phyloP scores from a whole-genome alignment of 2,888 invertebrate genomes.

The Eupithecia exiguata region DNA sequence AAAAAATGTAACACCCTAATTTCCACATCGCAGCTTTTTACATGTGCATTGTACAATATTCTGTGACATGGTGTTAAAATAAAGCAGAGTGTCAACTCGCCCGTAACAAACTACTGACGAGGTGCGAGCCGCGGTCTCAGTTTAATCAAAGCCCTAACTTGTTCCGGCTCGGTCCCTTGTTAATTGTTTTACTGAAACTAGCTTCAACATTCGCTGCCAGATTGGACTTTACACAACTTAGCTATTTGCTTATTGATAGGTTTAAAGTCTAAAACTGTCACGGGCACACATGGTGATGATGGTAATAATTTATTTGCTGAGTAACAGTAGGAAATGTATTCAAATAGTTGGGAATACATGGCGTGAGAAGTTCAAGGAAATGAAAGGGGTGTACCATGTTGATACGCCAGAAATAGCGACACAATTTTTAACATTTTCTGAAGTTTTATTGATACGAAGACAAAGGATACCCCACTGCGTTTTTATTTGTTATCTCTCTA shows the following conservation, averaged over 20 bases:
- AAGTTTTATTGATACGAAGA: neutral
- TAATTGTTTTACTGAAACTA: constrained; percentile 60
- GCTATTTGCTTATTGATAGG: constrained; percentile 21
- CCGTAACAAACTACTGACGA: constrained; percentile 55
- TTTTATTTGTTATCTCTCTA: neutral
- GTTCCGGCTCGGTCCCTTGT: constrained; percentile 56
- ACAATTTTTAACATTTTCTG: neutral
- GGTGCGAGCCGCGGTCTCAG: constrained; percentile 59
- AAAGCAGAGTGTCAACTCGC: constrained; percentile 14
- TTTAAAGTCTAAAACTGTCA: constrained; percentile 5
- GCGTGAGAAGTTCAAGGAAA: neutral
- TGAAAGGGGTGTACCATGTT: too few species aligned
- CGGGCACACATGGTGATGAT: neutral
- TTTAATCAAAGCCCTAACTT: constrained; percentile 70
- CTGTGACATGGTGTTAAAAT: constrained; percentile 15
- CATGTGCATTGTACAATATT: neutral
- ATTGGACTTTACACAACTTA: constrained; percentile 15
- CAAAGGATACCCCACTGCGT: neutral
- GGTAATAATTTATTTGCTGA: neutral
- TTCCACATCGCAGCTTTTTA: constrained; percentile 7
- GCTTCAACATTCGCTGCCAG: constrained; percentile 26
- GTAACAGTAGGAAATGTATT: neutral
- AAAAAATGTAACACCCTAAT: neutral
- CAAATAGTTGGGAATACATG: too few species aligned
- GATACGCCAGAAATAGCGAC: too few species aligned